Conservation (phyloP, 2,888 invertebrate genomes). For the Mechanitis mazaeus region DNA sequence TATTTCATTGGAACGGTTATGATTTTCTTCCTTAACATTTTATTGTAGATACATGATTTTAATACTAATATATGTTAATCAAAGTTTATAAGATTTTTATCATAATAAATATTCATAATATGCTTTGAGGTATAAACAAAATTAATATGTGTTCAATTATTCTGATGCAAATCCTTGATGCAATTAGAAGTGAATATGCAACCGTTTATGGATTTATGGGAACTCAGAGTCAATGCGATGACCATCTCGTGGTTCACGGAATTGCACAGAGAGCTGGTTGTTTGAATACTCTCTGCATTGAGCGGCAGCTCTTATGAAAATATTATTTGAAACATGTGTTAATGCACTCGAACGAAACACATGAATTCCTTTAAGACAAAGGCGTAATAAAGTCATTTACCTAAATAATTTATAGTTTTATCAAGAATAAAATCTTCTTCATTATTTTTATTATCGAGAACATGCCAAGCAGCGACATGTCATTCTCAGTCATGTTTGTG, state of each 20-base stretch:
- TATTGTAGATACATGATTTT: slow-evolving; percentile 53
- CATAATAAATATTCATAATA: background rate
- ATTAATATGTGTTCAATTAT: background rate
- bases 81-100: slow-evolving; percentile 21
- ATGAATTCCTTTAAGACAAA: slow-evolving; percentile 16
- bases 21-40: slow-evolving; percentile 68
- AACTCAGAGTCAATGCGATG: slow-evolving; percentile 47
- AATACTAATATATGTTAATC: slow-evolving; percentile 45
- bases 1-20: slow-evolving; percentile 73
- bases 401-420: background rate
- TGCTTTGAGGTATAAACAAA: background rate
- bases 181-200: slow-evolving; percentile 19
- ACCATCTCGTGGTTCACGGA: slow-evolving; percentile 65
- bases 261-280: slow-evolving; percentile 64
- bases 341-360: slow-evolving; percentile 18
- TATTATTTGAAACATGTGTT: slow-evolving; percentile 69
- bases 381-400: slow-evolving; percentile 4
- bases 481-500: slow-evolving; percentile 33
- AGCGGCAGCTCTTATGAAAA: slow-evolving; percentile 58
- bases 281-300: slow-evolving; percentile 51
- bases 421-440: background rate
- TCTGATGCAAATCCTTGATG: background rate
- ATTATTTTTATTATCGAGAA: slow-evolving; percentile 21
- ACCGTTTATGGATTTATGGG: slow-evolving; percentile 54
- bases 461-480: slow-evolving; percentile 12